Conservation (phyloP, 2,888 invertebrate species). For the Hedychridium roseum region DNA sequence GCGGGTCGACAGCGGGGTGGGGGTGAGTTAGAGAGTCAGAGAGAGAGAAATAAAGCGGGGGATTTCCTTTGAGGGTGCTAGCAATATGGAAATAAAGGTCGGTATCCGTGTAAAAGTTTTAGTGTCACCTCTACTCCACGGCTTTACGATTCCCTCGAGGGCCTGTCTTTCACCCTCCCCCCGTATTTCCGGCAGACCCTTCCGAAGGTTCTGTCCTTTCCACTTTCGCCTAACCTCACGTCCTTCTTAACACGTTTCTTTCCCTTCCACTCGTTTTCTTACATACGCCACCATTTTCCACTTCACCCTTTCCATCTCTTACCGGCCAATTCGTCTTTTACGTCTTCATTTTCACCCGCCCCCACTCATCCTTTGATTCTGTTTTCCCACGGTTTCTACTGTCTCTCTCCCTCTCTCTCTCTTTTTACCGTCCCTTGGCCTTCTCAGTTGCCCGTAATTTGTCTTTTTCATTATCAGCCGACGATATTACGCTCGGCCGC, state of each 20-base stretch:
- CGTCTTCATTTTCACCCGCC: no score
- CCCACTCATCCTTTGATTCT: slow-evolving; percentile 13
- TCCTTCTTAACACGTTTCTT: slow-evolving; percentile 16
- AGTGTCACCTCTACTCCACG: slow-evolving; percentile 52
- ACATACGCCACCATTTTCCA: slow-evolving; percentile 11
- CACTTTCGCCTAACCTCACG: slow-evolving; percentile 13
- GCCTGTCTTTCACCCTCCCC: slow-evolving; percentile 17
- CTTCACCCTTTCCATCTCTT: slow-evolving; percentile 20
- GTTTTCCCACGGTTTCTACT: slow-evolving; percentile 13
- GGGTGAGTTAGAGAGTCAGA: slow-evolving; percentile 8
- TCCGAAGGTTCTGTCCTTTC: slow-evolving; percentile 21
- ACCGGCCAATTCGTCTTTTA: no score
- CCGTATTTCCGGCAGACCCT: slow-evolving; percentile 14
- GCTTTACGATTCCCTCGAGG: slow-evolving; percentile 46
- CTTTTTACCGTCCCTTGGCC: no score
- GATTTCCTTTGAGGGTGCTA: slow-evolving; percentile 33
- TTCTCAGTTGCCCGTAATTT: no score
- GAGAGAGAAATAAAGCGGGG: slow-evolving; percentile 21
- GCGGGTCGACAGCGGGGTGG: no score
- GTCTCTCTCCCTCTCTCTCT: slow-evolving; percentile 15
- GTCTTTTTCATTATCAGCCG: no score
- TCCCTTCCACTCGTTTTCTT: slow-evolving; percentile 20
- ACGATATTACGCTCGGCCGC: slow-evolving; percentile 20
- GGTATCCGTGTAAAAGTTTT: slow-evolving; percentile 54
- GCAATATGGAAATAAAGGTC: slow-evolving; percentile 58